Evolutionary conservation across 2,113 vertebrate genomes (phyloP).

Genomic region (Dascyllus trimaculatus): DNA sequence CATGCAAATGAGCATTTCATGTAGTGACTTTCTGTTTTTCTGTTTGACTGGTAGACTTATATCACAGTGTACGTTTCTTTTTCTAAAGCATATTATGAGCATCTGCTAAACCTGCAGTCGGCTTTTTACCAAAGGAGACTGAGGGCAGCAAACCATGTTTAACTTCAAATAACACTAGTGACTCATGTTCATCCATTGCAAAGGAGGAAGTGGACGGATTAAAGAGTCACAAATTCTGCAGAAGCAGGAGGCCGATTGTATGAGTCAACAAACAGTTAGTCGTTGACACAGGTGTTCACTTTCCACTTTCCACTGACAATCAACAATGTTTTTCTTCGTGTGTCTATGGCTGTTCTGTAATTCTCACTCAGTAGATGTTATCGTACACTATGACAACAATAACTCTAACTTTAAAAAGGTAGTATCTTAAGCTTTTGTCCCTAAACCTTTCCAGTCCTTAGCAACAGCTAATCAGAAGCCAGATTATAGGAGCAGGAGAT

Average conservation of each 20-base stretch:
- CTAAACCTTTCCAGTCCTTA: too few relatives aligned
- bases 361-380: background rate
- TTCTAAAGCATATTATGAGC: too few relatives aligned
- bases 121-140: too few relatives aligned
- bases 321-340: background rate
- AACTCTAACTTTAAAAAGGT: too few relatives aligned
- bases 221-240: conserved; percentile 6
- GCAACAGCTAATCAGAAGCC: background rate
- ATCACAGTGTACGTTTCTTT: background rate
- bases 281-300: background rate
- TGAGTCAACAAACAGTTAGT: conserved; percentile 5
- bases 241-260: background rate
- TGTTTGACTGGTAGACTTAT: background rate
- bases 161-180: background rate
- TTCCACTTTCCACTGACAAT: background rate
- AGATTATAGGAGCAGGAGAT: background rate
- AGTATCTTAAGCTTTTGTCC: too few relatives aligned
- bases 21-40: conserved; percentile 19
- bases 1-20: conserved; percentile 40
- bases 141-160: too few relatives aligned
- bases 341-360: background rate
- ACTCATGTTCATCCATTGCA: background rate
- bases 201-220: conserved; percentile 14
- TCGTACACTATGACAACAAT: background rate
- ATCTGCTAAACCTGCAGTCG: background rate